These are phyloP conservation scores for Cataglyphis rosenhaueri DNA, from an alignment of 2,888 invertebrate genomes.

Conservation along the genomic window DNA sequence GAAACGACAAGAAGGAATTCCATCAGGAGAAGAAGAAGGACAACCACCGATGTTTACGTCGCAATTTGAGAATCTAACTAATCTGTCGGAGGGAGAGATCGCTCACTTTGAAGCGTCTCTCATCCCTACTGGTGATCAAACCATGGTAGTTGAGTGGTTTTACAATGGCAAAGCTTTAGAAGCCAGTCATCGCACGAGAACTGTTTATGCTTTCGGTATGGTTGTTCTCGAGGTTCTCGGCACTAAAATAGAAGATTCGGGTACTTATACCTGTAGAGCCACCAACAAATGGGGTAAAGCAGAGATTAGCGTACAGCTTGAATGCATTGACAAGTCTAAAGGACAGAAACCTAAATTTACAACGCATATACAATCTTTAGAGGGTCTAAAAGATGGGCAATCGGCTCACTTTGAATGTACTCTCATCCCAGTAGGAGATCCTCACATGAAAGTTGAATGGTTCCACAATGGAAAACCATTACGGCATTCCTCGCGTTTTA, in stretches of 20 bases:
- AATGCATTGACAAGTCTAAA: slow-evolving; percentile 93
- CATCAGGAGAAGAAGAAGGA: slow-evolving; percentile 91
- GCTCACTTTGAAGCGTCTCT: slow-evolving; percentile 99
- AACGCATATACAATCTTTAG: slow-evolving; percentile 93
- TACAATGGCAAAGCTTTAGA: slow-evolving; percentile 96
- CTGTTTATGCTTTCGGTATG: slow-evolving; percentile 99
- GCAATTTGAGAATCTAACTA: slow-evolving; percentile 93
- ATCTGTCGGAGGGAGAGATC: slow-evolving; percentile 97
- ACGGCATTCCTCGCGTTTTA: slow-evolving; percentile 95
- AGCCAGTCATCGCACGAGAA: slow-evolving; percentile 95
- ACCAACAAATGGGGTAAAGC: slow-evolving; percentile 96
- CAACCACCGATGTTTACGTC: slow-evolving; percentile 95
- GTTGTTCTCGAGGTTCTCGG: slow-evolving; percentile 98
- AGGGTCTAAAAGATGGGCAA: slow-evolving; percentile 96
- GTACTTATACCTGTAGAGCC: slow-evolving; percentile 94
- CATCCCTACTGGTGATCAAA: slow-evolving; percentile 96
- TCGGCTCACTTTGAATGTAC: slow-evolving; percentile 98
- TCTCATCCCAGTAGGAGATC: slow-evolving; percentile 96
- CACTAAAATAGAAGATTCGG: slow-evolving; percentile 96
- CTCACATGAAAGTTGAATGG: slow-evolving; percentile 98
- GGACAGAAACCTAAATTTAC: slow-evolving; percentile 96
- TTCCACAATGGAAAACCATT: slow-evolving; percentile 97
- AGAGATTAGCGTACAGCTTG: slow-evolving; percentile 93
- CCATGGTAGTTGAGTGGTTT: slow-evolving; percentile 98
- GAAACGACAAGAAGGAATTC: slow-evolving; percentile 89